phyloP scores from a whole-genome alignment of 2,797 vertebrate species.

The Urophycis tenuis region DNA sequence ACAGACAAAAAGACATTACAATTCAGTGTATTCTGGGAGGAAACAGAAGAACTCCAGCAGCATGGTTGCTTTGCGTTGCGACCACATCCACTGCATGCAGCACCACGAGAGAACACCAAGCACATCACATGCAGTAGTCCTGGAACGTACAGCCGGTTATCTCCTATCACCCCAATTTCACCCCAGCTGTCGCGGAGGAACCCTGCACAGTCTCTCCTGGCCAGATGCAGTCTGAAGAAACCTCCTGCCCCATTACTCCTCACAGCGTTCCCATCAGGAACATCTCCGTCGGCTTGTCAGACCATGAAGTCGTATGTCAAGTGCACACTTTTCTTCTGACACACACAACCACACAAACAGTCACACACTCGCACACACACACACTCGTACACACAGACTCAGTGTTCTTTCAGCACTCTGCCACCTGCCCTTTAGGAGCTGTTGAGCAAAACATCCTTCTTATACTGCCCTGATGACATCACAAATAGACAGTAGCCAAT shows the following conservation, averaged over 20 bases:
- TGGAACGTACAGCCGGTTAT: not conserved
- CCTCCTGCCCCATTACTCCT: not conserved
- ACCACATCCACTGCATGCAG: not conserved
- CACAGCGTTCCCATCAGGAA: not conserved
- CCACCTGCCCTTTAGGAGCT: not conserved
- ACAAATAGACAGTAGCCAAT: conserved; percentile 2
- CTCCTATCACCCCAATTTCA: not conserved
- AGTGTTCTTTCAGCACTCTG: not conserved
- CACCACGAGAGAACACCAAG: not conserved
- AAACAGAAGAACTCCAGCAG: too few species aligned
- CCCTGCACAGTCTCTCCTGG: not conserved
- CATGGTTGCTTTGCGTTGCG: not conserved
- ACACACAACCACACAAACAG: not conserved
- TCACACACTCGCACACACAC: not conserved
- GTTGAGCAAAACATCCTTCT: not conserved
- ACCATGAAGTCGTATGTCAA: not conserved
- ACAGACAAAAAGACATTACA: not conserved
- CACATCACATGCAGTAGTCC: not conserved
- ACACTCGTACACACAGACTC: not conserved
- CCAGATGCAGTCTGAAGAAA: not conserved
- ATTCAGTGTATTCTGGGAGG: not conserved
- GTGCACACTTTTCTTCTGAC: not conserved
- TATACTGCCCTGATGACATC: not conserved
- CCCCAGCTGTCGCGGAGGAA: not conserved
- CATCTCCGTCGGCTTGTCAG: not conserved